A percentile compares a stretch with the other conserved stretches of the same genome.
phyloP scores from a whole-genome alignment of 2,888 invertebrate genomes.

The Mystacides longicornis region DNA sequence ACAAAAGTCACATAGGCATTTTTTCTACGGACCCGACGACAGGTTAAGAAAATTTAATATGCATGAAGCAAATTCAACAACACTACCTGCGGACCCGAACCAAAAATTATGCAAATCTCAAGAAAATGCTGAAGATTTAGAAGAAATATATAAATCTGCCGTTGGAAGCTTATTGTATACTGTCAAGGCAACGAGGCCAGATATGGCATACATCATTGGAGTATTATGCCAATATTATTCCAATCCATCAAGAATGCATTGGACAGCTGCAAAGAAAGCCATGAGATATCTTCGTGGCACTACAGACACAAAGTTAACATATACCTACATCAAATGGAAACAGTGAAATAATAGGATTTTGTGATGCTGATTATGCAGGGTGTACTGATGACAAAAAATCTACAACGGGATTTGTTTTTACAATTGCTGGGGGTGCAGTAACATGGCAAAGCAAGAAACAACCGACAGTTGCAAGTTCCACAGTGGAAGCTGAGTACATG shows the following conservation, averaged over 20 bases:
- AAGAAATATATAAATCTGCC: not conserved
- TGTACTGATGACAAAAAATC: slow-evolving; percentile 5
- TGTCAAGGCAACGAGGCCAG: slow-evolving; percentile 24
- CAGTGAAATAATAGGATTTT: not conserved
- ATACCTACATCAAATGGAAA: not conserved
- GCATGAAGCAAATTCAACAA: not conserved
- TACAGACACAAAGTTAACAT: slow-evolving; percentile 16
- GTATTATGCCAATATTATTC: slow-evolving; percentile 27
- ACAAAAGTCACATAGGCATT: too few species aligned
- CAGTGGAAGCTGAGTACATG: slow-evolving; percentile 29
- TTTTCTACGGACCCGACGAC: too few species aligned
- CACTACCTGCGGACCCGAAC: not conserved
- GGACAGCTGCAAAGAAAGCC: slow-evolving; percentile 25
- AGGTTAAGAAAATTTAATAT: slow-evolving; percentile 2
- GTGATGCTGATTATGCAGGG: slow-evolving; percentile 9
- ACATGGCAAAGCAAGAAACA: slow-evolving; percentile 28
- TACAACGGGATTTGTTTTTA: slow-evolving; percentile 1
- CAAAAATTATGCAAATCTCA: not conserved
- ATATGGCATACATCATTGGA: slow-evolving; percentile 26
- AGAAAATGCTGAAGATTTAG: not conserved
- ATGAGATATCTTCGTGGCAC: slow-evolving; percentile 27
- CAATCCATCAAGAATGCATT: slow-evolving; percentile 24
- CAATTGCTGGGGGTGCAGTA: slow-evolving; percentile 28
- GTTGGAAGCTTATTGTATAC: slow-evolving; percentile 1
- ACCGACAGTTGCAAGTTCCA: slow-evolving; percentile 27